These are phyloP conservation scores for Drosophila planitibia DNA, from an alignment of 2,888 invertebrate species.

Conservation along the genomic window DNA sequence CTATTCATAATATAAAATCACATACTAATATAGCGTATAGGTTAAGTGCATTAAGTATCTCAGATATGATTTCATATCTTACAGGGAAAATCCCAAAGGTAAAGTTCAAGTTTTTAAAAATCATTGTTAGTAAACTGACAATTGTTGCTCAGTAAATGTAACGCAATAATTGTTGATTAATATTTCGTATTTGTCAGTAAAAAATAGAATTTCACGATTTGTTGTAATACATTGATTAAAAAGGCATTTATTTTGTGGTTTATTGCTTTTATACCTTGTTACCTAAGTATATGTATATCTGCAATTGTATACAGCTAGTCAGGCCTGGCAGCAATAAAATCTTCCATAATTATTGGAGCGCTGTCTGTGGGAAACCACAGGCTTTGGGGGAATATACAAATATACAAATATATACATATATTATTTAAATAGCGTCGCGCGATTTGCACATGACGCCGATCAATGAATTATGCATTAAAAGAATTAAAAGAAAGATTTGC, in stretches of 20 bases:
- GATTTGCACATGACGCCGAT: conserved; percentile 55
- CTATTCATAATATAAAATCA: neutral
- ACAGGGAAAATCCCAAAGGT: neutral
- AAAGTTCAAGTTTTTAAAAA: neutral
- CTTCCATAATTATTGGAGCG: conserved; percentile 49
- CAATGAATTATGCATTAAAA: conserved; percentile 54
- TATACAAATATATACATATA: neutral
- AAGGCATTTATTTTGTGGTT: conserved; percentile 24
- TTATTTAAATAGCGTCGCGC: conserved; percentile 34
- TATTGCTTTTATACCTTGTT: conserved; percentile 25
- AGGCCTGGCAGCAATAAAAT: conserved; percentile 4
- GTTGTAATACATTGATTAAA: conserved; percentile 23
- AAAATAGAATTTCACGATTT: conserved; percentile 33
- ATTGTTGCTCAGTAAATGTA: neutral
- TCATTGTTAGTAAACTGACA: neutral
- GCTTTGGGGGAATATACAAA: conserved; percentile 37
- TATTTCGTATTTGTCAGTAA: neutral
- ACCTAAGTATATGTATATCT: conserved; percentile 14
- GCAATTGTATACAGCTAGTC: conserved; percentile 4
- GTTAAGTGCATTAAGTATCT: neutral
- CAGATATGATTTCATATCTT: neutral
- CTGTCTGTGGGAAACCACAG: conserved; percentile 59
- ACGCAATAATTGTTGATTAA: neutral
- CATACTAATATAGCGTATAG: neutral
- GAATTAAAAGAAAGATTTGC: conserved; percentile 33